Evolutionary conservation across 2,797 vertebrate genomes (phyloP), one percentile per base, ranked within the genome.

Genomic region (Acanthurus leucopareius): DNA sequence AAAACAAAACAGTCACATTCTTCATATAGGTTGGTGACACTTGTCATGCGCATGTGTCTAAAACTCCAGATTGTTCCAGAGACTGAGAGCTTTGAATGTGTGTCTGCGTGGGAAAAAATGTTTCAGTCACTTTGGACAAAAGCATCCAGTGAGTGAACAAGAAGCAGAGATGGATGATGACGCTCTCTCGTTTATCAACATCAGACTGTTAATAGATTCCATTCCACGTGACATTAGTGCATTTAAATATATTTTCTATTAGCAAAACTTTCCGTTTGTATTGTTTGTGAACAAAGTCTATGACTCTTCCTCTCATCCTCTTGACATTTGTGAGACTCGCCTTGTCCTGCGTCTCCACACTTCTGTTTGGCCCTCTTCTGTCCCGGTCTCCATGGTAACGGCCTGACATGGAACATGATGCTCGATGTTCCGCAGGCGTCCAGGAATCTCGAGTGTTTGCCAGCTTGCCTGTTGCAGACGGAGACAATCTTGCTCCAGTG

Each of bases 391-490:
- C 73, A 57, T 84, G 79, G 90, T 48, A 69, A 94, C 83, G 0
- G 17, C 42, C 65, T 6, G 58, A 72, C 25, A 80, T 35, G 77
- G 85, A 93, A 91, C 86, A 90, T 86, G 82, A 89, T 14, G 80
- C 81, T 89, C 73, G 83, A 86, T 93, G 91, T 93, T 92, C 87
- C 82, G 19, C 77, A 80, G 69, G 69, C 73, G 47, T 86, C 74
- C 71, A 77, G 84, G 90, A 93, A 94, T 83, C 75, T 71, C 64
- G 40, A 62, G 40, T 69, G 67, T 66, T 75, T 90, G 87, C 86
- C 87, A 89, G 28, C 28, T 32, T 32, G 82, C 77, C 63, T 75
- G 57, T 79, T 58, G 63, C 22, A 71, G 69, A 84, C 25, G 15
- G 67, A 83, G 56, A 92, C 89, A 88, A 28, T 86, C 69, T 73